phyloP scores from a whole-genome alignment of 2,888 invertebrate genomes.

The Saturnia japonica region DNA sequence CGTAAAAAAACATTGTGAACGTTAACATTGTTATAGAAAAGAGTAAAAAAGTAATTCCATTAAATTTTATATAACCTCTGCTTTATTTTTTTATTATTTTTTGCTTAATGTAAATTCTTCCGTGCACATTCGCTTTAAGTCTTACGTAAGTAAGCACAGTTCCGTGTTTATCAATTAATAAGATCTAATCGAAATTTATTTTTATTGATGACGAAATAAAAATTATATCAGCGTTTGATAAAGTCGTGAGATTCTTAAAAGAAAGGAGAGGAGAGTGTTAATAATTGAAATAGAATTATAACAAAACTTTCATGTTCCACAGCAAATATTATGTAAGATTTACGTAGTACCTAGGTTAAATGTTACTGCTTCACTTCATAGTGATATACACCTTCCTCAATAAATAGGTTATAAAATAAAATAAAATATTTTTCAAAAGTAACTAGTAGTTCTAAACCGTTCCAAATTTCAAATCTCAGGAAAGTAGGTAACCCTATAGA shows the following conservation, averaged over 20 bases:
- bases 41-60: not conserved
- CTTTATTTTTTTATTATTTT: no score
- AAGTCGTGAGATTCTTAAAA: not conserved
- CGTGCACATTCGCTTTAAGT: not conserved
- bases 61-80: slow-evolving; percentile 4
- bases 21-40: not conserved
- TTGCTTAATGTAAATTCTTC: not conserved
- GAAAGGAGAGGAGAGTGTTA: not conserved
- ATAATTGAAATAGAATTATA: not conserved
- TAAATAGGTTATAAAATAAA: no score
- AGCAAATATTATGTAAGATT: no score
- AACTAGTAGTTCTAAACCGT: no score
- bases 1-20: not conserved
- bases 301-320: not conserved
- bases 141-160: not conserved
- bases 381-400: no score
- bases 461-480: no score
- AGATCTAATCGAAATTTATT: not conserved
- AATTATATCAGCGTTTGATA: not conserved
- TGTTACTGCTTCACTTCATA: no score
- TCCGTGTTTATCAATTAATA: not conserved
- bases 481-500: no score
- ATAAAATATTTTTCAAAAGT: no score
- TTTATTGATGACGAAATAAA: not conserved
- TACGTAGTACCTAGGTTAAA: no score